phyloP scores from a whole-genome alignment of 2,113 vertebrate species.

The Sarotherodon lohbergeri region DNA sequence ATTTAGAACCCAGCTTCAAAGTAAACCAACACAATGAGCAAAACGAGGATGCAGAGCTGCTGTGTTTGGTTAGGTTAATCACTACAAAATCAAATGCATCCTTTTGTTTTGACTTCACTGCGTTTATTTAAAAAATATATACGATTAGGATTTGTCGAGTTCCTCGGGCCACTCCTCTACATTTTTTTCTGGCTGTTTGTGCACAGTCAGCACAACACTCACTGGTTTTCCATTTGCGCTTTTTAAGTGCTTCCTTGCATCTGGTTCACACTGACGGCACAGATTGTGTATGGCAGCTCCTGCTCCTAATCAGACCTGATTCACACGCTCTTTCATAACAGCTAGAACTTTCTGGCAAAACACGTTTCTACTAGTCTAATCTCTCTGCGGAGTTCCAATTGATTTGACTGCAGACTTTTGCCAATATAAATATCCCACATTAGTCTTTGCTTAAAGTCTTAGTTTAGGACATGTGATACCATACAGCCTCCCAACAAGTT shows the following conservation, averaged over 20 bases:
- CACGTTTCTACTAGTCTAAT: background rate
- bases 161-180: background rate
- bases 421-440: background rate
- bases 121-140: background rate
- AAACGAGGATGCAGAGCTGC: background rate
- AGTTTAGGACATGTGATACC: background rate
- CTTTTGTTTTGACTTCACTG: background rate
- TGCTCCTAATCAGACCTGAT: background rate
- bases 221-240: background rate
- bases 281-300: background rate
- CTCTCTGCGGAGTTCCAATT: background rate
- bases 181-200: background rate
- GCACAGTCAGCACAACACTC: background rate
- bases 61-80: background rate
- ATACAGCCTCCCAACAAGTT: background rate
- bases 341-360: background rate
- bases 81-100: accelerated
- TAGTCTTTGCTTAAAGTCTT: background rate
- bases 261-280: background rate
- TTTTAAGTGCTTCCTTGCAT: background rate
- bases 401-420: background rate
- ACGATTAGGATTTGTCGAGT: background rate
- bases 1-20: background rate
- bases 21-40: background rate
- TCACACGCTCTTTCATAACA: background rate